Evolutionary conservation across 2,888 invertebrate genomes (phyloP).

Genomic region (Beris chalybata): DNA sequence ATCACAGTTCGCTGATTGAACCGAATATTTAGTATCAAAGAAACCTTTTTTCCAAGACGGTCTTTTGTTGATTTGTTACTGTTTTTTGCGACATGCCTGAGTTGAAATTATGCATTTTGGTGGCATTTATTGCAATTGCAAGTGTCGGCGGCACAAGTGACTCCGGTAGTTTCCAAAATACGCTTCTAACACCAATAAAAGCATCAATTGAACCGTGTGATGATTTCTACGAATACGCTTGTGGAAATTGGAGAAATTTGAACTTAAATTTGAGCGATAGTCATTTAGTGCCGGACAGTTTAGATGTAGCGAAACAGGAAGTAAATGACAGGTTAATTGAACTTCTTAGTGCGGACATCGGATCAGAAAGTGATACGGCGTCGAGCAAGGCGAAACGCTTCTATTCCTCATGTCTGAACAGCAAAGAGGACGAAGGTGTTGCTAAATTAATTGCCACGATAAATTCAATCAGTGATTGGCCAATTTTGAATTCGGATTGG

Average conservation of each 20-base stretch:
- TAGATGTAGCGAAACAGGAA: constrained; percentile 3
- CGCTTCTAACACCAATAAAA: not conserved
- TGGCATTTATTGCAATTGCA: no score
- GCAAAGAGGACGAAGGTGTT: not conserved
- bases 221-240: constrained; percentile 18
- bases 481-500: constrained; percentile 3
- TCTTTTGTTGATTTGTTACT: no score
- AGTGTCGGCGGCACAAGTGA: no score
- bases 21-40: no score
- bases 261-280: not conserved
- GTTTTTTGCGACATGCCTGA: no score
- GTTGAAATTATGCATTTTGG: no score
- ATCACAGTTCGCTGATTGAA: no score
- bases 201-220: not conserved
- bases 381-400: constrained; percentile 6
- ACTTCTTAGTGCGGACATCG: not conserved
- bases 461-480: not conserved
- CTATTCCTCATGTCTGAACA: constrained; percentile 5
- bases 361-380: not conserved
- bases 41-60: no score
- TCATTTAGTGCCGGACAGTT: not conserved
- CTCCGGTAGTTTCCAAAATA: no score
- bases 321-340: not conserved
- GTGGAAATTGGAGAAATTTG: not conserved
- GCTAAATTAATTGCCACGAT: not conserved